phyloP scores from a whole-genome alignment of 2,797 vertebrate species.

The Phoeniculus purpureus region DNA sequence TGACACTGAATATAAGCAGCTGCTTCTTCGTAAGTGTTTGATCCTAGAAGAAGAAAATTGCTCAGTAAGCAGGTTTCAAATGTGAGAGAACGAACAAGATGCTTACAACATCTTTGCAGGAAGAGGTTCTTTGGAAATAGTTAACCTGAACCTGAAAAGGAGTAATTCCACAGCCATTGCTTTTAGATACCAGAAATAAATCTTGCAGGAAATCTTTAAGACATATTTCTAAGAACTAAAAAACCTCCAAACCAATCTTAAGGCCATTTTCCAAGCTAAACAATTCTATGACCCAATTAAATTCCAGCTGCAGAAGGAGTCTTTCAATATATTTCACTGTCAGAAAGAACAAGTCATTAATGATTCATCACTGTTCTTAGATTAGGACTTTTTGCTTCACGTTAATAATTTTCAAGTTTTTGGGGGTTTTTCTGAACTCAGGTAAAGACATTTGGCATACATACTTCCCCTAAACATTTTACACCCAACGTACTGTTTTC shows the following conservation, averaged over 20 bases:
- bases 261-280: not conserved
- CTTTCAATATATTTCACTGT: not conserved
- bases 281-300: not conserved
- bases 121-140: not conserved
- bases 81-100: not conserved
- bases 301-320: not conserved
- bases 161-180: not conserved
- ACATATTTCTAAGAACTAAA: not conserved
- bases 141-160: not conserved
- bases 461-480: not conserved
- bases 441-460: not conserved
- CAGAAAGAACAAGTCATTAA: not conserved
- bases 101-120: not conserved
- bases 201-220: not conserved
- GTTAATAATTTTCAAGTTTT: not conserved
- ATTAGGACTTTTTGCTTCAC: not conserved
- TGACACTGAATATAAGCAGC: conserved; percentile 98
- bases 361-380: not conserved
- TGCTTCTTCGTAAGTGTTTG: conserved; percentile 97
- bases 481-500: not conserved
- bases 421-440: not conserved
- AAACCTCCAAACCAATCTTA: not conserved
- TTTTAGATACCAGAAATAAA: not conserved
- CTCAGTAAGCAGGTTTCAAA: not conserved
- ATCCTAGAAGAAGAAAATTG: conserved; percentile 80